phyloP scores from a whole-genome alignment of 2,113 vertebrate species.

The Casuarius casuarius region DNA sequence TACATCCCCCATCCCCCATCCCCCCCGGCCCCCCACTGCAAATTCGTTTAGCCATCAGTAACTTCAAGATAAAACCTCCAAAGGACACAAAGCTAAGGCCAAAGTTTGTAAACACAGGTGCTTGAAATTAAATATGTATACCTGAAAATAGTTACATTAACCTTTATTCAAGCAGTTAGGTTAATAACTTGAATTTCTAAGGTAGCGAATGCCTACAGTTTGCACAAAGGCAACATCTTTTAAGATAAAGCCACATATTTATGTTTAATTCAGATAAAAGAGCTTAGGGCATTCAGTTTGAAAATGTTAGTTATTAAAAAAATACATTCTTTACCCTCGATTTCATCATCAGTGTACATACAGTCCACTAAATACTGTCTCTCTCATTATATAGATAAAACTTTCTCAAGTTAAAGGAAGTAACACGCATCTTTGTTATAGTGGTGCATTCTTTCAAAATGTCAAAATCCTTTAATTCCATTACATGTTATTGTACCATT shows the following conservation, averaged over 20 bases:
- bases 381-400: neutral
- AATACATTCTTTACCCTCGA: neutral
- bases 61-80: neutral
- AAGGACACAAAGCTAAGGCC: neutral
- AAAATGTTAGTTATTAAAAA: neutral
- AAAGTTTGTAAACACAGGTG: neutral
- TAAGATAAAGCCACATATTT: neutral
- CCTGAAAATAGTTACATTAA: neutral
- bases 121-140: neutral
- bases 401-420: neutral
- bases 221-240: neutral
- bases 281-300: neutral
- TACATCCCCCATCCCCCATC: neutral
- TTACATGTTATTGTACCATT: accelerated
- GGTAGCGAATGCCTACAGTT: neutral
- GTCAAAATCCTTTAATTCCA: neutral
- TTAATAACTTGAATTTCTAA: neutral
- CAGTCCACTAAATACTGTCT: neutral
- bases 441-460: neutral
- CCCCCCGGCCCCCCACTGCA: too few relatives aligned
- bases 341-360: neutral
- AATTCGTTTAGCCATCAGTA: neutral
- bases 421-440: neutral
- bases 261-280: neutral
- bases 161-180: neutral